Conservation (phyloP, 2,888 invertebrate species). For the Allophyes oxyacanthae region DNA sequence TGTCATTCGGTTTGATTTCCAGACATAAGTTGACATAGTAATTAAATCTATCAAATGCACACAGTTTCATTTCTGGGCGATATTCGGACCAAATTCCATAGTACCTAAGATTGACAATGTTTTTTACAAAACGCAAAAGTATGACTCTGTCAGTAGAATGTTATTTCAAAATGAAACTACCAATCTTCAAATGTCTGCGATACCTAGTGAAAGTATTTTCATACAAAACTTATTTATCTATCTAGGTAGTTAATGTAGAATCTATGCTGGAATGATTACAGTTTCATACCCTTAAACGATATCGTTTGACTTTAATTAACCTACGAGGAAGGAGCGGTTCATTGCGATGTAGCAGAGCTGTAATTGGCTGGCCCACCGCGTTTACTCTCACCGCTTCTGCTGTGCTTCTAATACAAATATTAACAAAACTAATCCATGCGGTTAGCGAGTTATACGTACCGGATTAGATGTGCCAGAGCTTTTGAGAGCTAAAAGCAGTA, state of each 20-base stretch:
- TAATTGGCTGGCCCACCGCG: conserved; percentile 43
- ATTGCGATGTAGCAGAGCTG: conserved; percentile 21
- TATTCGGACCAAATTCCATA: too few species aligned
- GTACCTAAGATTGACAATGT: too few species aligned
- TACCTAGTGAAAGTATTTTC: background rate
- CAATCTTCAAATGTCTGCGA: background rate
- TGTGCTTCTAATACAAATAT: conserved; percentile 31
- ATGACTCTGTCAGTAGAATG: background rate
- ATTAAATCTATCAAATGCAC: too few species aligned
- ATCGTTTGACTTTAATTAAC: conserved; percentile 46
- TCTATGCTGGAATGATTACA: conserved; percentile 24
- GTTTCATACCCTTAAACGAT: conserved; percentile 37
- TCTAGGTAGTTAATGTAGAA: conserved; percentile 26
- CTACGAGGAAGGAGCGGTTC: conserved; percentile 19
- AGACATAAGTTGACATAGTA: too few species aligned
- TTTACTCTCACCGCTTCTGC: conserved; percentile 22
- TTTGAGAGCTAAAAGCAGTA: conserved; percentile 10
- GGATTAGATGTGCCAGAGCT: conserved; percentile 21
- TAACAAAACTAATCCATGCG: conserved; percentile 50
- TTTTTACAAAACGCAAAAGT: too few species aligned
- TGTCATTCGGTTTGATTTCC: too few species aligned
- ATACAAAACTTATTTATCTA: conserved; percentile 20
- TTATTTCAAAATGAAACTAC: conserved; percentile 11
- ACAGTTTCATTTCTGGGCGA: too few species aligned
- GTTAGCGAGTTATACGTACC: conserved; percentile 25